Evolutionary conservation across 2,797 vertebrate genomes (phyloP).

Genomic region (Trematomus bernacchii): DNA sequence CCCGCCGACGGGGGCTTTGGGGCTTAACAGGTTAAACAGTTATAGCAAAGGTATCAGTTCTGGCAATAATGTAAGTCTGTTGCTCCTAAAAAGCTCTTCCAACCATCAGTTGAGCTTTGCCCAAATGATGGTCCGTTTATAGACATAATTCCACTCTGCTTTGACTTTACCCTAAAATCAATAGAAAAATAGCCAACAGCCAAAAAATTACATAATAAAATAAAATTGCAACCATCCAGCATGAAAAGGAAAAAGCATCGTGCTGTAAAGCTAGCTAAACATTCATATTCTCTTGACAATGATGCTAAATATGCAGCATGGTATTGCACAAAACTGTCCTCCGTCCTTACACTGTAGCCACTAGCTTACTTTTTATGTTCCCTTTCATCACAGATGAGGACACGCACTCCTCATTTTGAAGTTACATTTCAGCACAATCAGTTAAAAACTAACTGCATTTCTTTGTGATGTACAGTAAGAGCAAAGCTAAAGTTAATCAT

Average conservation of each 20-base stretch:
- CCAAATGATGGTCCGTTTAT: neutral
- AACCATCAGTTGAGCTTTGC: slow-evolving; percentile 6
- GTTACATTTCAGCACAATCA: neutral
- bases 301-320: neutral
- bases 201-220: neutral
- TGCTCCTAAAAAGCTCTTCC: neutral
- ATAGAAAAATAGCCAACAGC: neutral
- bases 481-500: neutral
- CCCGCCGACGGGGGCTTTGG: too few relatives aligned
- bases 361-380: neutral
- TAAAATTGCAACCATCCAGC: neutral
- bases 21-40: too few relatives aligned
- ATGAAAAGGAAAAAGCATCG: neutral
- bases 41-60: neutral
- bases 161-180: neutral
- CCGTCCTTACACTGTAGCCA: neutral
- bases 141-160: neutral
- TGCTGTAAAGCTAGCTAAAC: neutral
- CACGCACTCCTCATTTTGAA: neutral
- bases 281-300: neutral
- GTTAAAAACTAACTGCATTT: slow-evolving; percentile 4
- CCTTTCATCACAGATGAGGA: slow-evolving; percentile 1
- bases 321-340: neutral
- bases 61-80: neutral
- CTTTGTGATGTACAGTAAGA: neutral